Conservation (phyloP, 2,888 invertebrate genomes). For the Hirtodrosophila duncani region DNA sequence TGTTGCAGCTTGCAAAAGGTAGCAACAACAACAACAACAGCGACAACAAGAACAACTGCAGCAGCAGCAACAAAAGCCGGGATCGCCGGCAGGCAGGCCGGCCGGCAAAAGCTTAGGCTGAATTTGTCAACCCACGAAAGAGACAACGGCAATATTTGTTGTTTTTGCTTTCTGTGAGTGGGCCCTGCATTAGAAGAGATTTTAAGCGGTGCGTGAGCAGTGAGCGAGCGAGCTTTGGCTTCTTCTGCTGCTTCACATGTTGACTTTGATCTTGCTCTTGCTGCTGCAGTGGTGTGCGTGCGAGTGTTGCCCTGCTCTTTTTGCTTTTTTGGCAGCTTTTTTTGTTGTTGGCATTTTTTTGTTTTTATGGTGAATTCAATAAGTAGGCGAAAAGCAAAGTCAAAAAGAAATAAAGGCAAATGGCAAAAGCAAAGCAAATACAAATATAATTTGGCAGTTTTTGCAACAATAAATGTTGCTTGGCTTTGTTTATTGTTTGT, state of each 20-base stretch:
- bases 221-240: slow-evolving; percentile 8
- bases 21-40: slow-evolving; percentile 8
- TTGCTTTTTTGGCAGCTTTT: slow-evolving; percentile 31
- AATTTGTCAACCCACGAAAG: not conserved
- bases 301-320: not conserved
- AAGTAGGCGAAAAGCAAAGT: slow-evolving; percentile 35
- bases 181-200: slow-evolving; percentile 13
- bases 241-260: slow-evolving; percentile 25
- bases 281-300: slow-evolving; percentile 16
- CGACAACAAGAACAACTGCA: slow-evolving; percentile 5
- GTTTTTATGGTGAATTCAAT: slow-evolving; percentile 54
- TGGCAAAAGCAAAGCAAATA: slow-evolving; percentile 14
- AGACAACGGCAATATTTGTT: no score
- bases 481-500: not conserved
- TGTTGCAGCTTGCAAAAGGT: slow-evolving; percentile 16
- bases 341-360: slow-evolving; percentile 45
- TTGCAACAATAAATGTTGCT: not conserved
- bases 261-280: slow-evolving; percentile 71
- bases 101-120: slow-evolving; percentile 2
- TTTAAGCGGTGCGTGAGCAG: slow-evolving; percentile 14
- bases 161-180: no score
- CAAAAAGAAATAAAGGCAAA: slow-evolving; percentile 26
- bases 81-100: no score
- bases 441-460: slow-evolving; percentile 21
- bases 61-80: not conserved